Evolutionary conservation across 1,140 invertebrate species (phyloP).

Genomic region (Ceratoteleas bidentatus): DNA sequence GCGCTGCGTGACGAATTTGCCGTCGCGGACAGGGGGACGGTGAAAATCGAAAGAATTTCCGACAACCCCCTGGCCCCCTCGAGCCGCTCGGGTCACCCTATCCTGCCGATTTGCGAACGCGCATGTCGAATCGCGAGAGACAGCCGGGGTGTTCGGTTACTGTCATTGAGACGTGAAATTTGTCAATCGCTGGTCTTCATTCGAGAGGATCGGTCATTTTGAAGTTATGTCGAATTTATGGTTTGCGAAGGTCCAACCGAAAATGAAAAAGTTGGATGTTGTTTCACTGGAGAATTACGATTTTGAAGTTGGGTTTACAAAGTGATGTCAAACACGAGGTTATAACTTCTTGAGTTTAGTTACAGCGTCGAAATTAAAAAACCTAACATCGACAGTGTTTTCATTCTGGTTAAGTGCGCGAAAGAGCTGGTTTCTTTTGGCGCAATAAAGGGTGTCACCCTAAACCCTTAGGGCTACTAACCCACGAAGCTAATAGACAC

Average conservation of each 20-base stretch:
- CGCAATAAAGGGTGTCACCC: slow-evolving; percentile 71
- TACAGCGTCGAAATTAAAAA: slow-evolving; percentile 1
- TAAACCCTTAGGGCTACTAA: slow-evolving; percentile 52
- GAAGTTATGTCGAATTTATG: background rate
- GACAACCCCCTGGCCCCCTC: slow-evolving; percentile 1
- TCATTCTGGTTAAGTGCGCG: slow-evolving; percentile 14
- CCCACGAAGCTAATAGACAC: slow-evolving; percentile 78
- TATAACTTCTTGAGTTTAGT: background rate
- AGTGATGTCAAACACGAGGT: no score
- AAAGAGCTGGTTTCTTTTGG: slow-evolving; percentile 43
- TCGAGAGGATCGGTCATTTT: background rate
- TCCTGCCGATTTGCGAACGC: slow-evolving; percentile 34
- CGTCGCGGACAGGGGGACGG: slow-evolving; percentile 69
- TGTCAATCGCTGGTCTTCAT: slow-evolving; percentile 2
- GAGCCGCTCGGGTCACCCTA: slow-evolving; percentile 33
- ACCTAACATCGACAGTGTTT: background rate
- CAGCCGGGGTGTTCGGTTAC: slow-evolving; percentile 9
- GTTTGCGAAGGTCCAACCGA: background rate
- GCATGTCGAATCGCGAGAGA: slow-evolving; percentile 66
- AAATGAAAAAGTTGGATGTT: background rate
- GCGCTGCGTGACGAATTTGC: slow-evolving; percentile 77
- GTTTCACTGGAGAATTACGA: background rate
- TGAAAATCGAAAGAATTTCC: slow-evolving; percentile 76
- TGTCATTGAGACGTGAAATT: slow-evolving; percentile 25
- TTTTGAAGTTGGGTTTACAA: no score